These are phyloP conservation scores for Sarcophaga caerulescens DNA, from an alignment of 2,888 invertebrate species.

Conservation along the genomic window DNA sequence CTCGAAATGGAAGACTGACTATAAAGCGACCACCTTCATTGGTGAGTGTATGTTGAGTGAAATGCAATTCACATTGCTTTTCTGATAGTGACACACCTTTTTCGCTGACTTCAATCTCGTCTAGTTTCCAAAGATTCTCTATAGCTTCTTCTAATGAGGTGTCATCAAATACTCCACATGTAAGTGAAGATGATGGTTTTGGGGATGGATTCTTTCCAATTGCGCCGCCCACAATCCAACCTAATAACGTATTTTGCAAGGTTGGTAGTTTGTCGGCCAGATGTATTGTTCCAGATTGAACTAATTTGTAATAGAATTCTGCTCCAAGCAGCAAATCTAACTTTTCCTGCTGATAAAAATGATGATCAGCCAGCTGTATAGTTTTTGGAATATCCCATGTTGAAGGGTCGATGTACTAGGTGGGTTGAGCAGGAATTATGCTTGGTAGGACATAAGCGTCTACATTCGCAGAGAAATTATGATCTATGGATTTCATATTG, in stretches of 20 bases:
- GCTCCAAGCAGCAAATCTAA: neutral
- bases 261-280: slow-evolving; percentile 19
- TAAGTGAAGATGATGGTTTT: no score
- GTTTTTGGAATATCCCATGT: no score
- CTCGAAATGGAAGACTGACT: slow-evolving; percentile 3
- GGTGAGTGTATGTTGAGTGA: neutral
- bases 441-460: slow-evolving; percentile 16
- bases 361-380: neutral
- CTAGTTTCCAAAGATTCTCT: slow-evolving; percentile 14
- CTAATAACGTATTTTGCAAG: slow-evolving; percentile 9
- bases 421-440: neutral
- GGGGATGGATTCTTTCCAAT: no score
- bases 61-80: slow-evolving; percentile 15
- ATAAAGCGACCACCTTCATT: neutral
- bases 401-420: no score
- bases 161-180: no score
- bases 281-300: neutral
- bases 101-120: neutral
- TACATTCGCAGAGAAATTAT: neutral
- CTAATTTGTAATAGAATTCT: no score
- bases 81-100: neutral
- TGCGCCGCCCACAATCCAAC: no score
- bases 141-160: slow-evolving; percentile 9
- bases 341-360: neutral
- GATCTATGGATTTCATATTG: slow-evolving; percentile 14